These are phyloP conservation scores for Apamea monoglypha DNA, from an alignment of 2,888 invertebrate species.

Conservation along the genomic window DNA sequence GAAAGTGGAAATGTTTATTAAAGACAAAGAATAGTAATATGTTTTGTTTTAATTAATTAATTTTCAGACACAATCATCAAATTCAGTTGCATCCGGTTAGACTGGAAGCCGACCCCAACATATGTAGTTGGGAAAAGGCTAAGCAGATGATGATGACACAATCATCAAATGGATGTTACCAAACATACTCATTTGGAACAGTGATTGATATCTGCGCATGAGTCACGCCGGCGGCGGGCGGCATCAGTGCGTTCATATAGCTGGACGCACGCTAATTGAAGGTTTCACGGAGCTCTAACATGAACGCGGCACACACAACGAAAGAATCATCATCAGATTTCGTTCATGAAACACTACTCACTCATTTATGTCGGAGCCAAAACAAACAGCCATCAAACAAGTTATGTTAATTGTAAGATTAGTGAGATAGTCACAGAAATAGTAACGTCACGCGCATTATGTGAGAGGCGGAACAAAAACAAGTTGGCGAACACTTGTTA, in stretches of 20 bases:
- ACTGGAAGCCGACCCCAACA: no score
- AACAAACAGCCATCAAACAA: slow-evolving; percentile 14
- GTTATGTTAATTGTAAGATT: slow-evolving; percentile 16
- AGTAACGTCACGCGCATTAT: not conserved
- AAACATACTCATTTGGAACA: slow-evolving; percentile 23
- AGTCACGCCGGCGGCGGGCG: slow-evolving; percentile 40
- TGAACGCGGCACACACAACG: slow-evolving; percentile 19
- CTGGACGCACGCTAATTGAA: slow-evolving; percentile 52
- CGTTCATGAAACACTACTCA: slow-evolving; percentile 6
- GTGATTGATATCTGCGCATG: slow-evolving; percentile 45
- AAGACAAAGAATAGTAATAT: not conserved
- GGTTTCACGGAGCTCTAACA: slow-evolving; percentile 40
- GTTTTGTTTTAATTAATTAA: not conserved
- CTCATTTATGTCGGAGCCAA: slow-evolving; percentile 2
- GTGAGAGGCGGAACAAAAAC: not conserved
- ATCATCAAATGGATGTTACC: slow-evolving; percentile 24
- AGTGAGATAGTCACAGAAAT: not conserved
- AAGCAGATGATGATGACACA: no score
- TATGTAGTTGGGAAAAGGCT: no score
- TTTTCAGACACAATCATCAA: not conserved
- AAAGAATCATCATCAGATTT: not conserved
- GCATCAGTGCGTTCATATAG: slow-evolving; percentile 17
- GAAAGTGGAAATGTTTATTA: not conserved
- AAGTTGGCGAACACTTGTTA: not conserved
- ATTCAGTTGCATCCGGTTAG: no score